These are phyloP conservation scores for Trisateles emortualis DNA, from an alignment of 2,888 invertebrate species.

Conservation along the genomic window DNA sequence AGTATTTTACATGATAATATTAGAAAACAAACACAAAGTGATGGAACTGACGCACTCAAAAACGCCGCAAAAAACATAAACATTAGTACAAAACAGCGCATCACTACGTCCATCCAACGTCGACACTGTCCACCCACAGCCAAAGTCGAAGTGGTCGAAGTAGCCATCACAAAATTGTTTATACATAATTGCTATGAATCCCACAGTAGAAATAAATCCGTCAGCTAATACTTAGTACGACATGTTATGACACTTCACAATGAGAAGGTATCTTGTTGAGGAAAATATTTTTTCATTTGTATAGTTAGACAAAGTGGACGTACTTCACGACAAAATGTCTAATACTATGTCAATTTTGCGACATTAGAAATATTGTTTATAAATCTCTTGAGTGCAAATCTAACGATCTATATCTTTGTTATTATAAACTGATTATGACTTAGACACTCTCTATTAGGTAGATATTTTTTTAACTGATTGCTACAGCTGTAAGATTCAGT, in stretches of 20 bases:
- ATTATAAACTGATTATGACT: too few species aligned
- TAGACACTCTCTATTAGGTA: too few species aligned
- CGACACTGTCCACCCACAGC: constrained; percentile 47
- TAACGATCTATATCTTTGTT: too few species aligned
- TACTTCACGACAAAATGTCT: not conserved
- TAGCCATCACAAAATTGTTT: constrained; percentile 41
- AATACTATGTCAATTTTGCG: not conserved
- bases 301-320: constrained; percentile 11
- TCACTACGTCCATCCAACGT: constrained; percentile 12
- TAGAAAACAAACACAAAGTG: not conserved
- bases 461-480: too few species aligned
- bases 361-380: not conserved
- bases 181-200: constrained; percentile 47
- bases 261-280: constrained; percentile 17
- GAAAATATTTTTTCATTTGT: constrained; percentile 6
- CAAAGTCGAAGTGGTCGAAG: constrained; percentile 32
- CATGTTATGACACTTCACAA: constrained; percentile 53
- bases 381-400: too few species aligned
- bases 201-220: constrained; percentile 52
- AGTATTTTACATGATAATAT: too few species aligned
- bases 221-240: constrained; percentile 53
- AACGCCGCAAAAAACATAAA: constrained; percentile 1
- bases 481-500: too few species aligned
- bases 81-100: not conserved
- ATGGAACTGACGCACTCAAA: not conserved